Evolutionary conservation across 2,113 vertebrate species (phyloP).

Genomic region (Barnardius zonarius): DNA sequence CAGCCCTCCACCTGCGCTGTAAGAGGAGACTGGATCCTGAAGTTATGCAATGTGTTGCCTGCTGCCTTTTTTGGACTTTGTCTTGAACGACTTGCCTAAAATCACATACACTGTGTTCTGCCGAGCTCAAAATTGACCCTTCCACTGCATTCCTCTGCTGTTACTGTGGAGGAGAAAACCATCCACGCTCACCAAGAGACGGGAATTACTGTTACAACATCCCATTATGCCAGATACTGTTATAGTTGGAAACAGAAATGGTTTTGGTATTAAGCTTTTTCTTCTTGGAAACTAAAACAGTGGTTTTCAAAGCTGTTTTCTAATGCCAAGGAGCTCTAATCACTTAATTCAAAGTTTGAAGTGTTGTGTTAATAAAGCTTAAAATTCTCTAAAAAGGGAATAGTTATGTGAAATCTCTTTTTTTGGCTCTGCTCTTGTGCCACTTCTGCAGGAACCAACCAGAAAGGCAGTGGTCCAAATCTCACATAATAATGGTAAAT

Average conservation of each 20-base stretch:
- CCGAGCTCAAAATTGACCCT: not conserved
- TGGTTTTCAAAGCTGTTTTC: conserved; percentile 4
- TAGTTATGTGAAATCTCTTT: not conserved
- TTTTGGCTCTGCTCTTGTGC: not conserved
- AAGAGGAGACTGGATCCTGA: not conserved
- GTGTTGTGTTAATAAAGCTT: conserved; percentile 18
- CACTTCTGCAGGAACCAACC: not conserved
- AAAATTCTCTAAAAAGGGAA: not conserved
- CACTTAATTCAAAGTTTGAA: conserved; percentile 4
- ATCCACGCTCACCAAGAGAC: not conserved
- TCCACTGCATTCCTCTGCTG: conserved; percentile 28
- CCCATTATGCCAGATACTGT: conserved; percentile 3
- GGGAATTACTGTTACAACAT: conserved; percentile 9
- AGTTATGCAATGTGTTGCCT: not conserved
- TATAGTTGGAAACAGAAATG: conserved; percentile 27
- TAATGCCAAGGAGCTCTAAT: not conserved
- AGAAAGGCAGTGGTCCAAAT: not conserved
- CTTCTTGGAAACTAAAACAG: conserved; percentile 15
- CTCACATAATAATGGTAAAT: not conserved
- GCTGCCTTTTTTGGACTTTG: not conserved
- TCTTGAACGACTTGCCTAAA: not conserved
- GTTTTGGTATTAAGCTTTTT: conserved; percentile 21
- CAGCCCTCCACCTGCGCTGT: not conserved
- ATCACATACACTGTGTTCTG: not conserved
- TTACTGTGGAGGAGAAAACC: not conserved